Percentiles rank a stretch among this genome's conserved stretches.
Evolutionary conservation across 2,888 invertebrate species (phyloP).

Genomic region (Cyaniris semiargus): DNA sequence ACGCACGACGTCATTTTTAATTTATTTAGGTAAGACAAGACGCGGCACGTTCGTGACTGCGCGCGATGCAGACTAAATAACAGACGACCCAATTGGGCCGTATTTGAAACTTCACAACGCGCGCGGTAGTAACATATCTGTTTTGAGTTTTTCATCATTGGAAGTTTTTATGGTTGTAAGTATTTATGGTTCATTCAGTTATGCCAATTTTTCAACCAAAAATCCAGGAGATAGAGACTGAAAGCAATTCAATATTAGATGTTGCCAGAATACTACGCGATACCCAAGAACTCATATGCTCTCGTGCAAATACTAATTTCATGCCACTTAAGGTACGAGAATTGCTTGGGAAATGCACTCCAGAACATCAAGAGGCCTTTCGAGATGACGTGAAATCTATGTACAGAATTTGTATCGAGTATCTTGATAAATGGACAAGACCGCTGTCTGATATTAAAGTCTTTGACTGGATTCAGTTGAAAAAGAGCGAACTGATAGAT

Average conservation of each 20-base stretch:
- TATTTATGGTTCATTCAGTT: slow-evolving; percentile 33
- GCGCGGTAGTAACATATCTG: too few relatives aligned
- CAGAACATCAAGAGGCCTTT: slow-evolving; percentile 17
- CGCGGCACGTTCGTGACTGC: too few relatives aligned
- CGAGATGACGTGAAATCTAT: slow-evolving; percentile 9
- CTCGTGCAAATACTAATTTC: slow-evolving; percentile 18
- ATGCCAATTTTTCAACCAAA: neutral
- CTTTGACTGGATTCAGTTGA: slow-evolving; percentile 13
- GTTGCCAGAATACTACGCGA: slow-evolving; percentile 9
- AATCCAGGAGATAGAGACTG: neutral
- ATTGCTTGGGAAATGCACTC: slow-evolving; percentile 16
- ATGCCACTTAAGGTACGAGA: slow-evolving; percentile 14
- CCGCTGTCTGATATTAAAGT: slow-evolving; percentile 20
- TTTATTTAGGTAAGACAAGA: too few relatives aligned
- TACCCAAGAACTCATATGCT: slow-evolving; percentile 11
- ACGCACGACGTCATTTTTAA: too few relatives aligned
- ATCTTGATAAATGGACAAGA: slow-evolving; percentile 16
- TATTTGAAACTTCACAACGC: too few relatives aligned
- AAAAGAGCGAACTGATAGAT: slow-evolving; percentile 18
- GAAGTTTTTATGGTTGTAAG: too few relatives aligned
- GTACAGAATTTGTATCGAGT: slow-evolving; percentile 19
- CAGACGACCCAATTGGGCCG: too few relatives aligned
- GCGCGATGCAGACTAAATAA: too few relatives aligned
- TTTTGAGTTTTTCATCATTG: too few relatives aligned
- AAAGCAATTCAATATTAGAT: slow-evolving; percentile 19